A percentile compares a stretch with the other conserved stretches of the same genome.
These are phyloP conservation scores for Pristionchus mayeri DNA, from an alignment of 2,888 invertebrate species.

Conservation along the genomic window DNA sequence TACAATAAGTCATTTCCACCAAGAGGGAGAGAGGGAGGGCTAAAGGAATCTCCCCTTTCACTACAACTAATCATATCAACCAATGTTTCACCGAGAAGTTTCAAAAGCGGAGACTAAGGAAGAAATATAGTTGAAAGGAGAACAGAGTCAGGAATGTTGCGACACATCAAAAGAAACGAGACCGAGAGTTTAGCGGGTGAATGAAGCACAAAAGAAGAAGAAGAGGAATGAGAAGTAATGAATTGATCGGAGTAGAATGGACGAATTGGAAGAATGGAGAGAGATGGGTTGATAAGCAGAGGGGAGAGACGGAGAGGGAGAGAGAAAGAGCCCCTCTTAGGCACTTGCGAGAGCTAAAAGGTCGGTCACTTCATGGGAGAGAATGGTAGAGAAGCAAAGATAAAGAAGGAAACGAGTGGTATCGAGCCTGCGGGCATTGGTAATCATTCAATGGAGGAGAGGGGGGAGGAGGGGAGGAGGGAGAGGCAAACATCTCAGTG, in stretches of 20 bases:
- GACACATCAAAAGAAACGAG: neutral
- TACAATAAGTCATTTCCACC: neutral
- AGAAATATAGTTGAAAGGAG: neutral
- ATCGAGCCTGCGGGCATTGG: neutral
- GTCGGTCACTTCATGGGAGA: neutral
- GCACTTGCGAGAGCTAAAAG: neutral
- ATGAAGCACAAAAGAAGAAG: neutral
- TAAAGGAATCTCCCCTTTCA: too few relatives aligned
- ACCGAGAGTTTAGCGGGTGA: neutral
- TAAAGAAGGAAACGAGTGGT: slow-evolving; percentile 34
- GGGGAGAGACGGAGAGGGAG: slow-evolving; percentile 13
- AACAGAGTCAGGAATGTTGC: neutral
- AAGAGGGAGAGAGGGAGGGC: neutral
- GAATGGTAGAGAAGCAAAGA: slow-evolving; percentile 40
- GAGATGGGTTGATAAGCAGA: slow-evolving; percentile 29
- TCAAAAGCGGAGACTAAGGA: neutral
- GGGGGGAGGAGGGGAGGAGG: neutral
- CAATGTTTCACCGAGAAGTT: neutral
- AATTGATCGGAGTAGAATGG: slow-evolving; percentile 8
- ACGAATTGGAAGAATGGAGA: slow-evolving; percentile 10
- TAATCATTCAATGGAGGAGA: neutral
- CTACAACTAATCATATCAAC: neutral
- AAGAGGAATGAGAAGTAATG: neutral
- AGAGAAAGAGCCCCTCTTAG: slow-evolving; percentile 43
- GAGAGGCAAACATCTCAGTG: neutral